phyloP scores from a whole-genome alignment of 1,140 invertebrate genomes.

The Thaumetopoea pityocampa region DNA sequence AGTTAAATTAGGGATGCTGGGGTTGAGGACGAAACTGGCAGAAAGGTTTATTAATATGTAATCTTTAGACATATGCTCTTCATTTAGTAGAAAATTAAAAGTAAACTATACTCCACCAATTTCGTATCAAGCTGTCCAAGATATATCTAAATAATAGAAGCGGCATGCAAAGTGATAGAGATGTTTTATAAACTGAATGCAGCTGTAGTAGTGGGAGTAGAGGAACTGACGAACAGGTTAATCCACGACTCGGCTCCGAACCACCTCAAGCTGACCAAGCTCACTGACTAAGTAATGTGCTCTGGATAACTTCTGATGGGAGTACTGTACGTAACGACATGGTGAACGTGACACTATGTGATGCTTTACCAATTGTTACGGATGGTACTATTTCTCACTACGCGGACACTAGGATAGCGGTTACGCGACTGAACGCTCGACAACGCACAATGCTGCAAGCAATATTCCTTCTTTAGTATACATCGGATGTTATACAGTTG shows the following conservation, averaged over 20 bases:
- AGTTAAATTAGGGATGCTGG: constrained; percentile 45
- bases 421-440: constrained; percentile 68
- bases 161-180: constrained; percentile 70
- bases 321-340: constrained; percentile 59
- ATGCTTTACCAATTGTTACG: constrained; percentile 61
- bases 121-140: constrained; percentile 41
- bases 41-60: constrained; percentile 21
- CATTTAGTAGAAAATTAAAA: too few species aligned
- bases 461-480: constrained; percentile 2
- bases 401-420: constrained; percentile 66
- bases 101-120: constrained; percentile 32
- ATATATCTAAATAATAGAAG: constrained; percentile 62
- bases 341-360: constrained; percentile 67
- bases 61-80: constrained; percentile 1
- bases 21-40: constrained; percentile 41
- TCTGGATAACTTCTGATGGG: constrained; percentile 54
- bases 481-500: constrained; percentile 2
- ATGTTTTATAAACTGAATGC: constrained; percentile 60
- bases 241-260: constrained; percentile 55
- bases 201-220: constrained; percentile 61
- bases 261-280: constrained; percentile 67
- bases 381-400: constrained; percentile 65
- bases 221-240: constrained; percentile 56
- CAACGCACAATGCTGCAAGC: constrained; percentile 63
- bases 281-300: constrained; percentile 63